phyloP scores from a whole-genome alignment of 2,797 vertebrate species.

The Chrosomus eos region DNA sequence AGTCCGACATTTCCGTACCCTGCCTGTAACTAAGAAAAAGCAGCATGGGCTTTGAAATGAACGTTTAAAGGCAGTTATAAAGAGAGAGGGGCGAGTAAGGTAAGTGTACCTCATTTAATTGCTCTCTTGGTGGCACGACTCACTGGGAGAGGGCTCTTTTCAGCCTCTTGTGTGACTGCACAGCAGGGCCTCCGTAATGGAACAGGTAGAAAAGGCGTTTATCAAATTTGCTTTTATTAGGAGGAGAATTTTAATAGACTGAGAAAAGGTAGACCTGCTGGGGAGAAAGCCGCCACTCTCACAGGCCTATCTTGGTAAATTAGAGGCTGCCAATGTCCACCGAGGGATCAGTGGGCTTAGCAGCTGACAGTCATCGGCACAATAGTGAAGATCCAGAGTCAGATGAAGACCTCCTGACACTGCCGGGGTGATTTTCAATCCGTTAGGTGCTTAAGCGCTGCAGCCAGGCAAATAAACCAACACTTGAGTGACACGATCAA shows the following conservation, averaged over 20 bases:
- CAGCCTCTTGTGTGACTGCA: slow-evolving; percentile 62
- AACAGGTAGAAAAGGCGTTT: slow-evolving; percentile 66
- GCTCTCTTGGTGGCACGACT: slow-evolving; percentile 60
- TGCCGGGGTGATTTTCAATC: slow-evolving; percentile 44
- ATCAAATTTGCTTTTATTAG: slow-evolving; percentile 67
- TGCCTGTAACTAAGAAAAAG: slow-evolving; percentile 47
- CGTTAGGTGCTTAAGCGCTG: slow-evolving; percentile 47
- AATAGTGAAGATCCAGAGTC: slow-evolving; percentile 42
- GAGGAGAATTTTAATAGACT: slow-evolving; percentile 63
- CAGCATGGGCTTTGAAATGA: slow-evolving; percentile 48
- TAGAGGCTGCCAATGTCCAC: slow-evolving; percentile 61
- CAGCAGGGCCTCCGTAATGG: slow-evolving; percentile 60
- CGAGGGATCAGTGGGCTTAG: slow-evolving; percentile 42
- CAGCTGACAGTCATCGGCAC: slow-evolving; percentile 52
- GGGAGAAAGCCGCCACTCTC: slow-evolving; percentile 57
- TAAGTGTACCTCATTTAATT: slow-evolving; percentile 65
- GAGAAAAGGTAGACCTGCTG: slow-evolving; percentile 63
- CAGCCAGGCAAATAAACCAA: slow-evolving; percentile 59
- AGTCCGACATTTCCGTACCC: slow-evolving; percentile 35
- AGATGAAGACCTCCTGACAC: slow-evolving; percentile 50
- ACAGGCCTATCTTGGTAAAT: slow-evolving; percentile 59
- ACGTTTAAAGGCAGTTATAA: slow-evolving; percentile 49
- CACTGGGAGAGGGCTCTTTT: slow-evolving; percentile 59
- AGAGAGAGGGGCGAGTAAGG: slow-evolving; percentile 52
- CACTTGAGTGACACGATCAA: slow-evolving; percentile 54